phyloP scores from a whole-genome alignment of 2,797 vertebrate species.

The Pangasius mekongensis region DNA sequence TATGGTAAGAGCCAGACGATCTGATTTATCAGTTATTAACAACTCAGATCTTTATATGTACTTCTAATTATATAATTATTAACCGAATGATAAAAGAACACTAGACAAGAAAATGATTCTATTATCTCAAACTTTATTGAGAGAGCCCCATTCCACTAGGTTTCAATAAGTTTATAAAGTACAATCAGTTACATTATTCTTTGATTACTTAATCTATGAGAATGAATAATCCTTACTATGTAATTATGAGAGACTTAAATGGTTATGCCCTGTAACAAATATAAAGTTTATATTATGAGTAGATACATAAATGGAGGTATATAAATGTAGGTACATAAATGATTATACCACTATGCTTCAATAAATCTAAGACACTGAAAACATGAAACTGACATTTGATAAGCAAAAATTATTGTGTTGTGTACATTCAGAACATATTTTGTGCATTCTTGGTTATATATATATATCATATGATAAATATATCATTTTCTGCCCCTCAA shows the following conservation, averaged over 20 bases:
- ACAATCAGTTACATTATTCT: not conserved
- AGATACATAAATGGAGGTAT: not conserved
- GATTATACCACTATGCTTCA: not conserved
- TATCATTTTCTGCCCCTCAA: not conserved
- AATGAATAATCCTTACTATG: not conserved
- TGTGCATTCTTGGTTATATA: not conserved
- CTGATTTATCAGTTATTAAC: not conserved
- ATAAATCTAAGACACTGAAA: not conserved
- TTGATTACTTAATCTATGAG: not conserved
- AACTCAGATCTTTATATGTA: not conserved
- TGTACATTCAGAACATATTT: not conserved
- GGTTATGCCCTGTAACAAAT: not conserved
- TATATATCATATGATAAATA: not conserved
- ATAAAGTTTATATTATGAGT: not conserved
- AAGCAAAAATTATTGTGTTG: no score
- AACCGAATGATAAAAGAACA: not conserved
- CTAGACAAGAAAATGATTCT: not conserved
- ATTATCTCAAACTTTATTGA: slow-evolving; percentile 1
- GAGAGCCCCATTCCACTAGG: not conserved
- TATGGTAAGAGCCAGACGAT: not conserved
- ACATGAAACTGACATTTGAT: not conserved
- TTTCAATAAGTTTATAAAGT: not conserved
- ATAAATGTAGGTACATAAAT: not conserved
- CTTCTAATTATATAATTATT: not conserved
- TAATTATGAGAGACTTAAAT: not conserved